These are phyloP conservation scores for Diadegma fenestrale DNA, from an alignment of 2,888 invertebrate genomes.

Conservation along the genomic window DNA sequence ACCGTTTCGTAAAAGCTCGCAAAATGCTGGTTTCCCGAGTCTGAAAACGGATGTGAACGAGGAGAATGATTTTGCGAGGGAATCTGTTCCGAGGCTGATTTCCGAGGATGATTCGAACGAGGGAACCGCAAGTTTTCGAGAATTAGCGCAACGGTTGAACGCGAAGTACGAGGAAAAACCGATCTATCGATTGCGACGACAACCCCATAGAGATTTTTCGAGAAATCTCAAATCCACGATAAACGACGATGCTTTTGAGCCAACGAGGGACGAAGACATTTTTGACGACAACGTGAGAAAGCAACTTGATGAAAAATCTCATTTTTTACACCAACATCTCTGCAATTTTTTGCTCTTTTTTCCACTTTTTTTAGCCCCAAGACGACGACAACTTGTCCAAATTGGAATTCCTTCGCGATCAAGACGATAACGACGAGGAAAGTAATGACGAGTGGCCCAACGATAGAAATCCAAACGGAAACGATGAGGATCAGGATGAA, in stretches of 20 bases:
- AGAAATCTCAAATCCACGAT: constrained; percentile 25
- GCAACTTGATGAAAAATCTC: constrained; percentile 16
- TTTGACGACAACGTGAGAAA: background rate
- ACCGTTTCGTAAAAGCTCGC: constrained; percentile 40
- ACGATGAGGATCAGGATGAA: constrained; percentile 31
- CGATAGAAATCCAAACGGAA: constrained; percentile 22
- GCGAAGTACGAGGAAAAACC: constrained; percentile 47
- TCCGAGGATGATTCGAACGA: constrained; percentile 51
- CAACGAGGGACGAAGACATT: constrained; percentile 11
- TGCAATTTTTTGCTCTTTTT: constrained; percentile 37
- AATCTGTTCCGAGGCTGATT: constrained; percentile 25
- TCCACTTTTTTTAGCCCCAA: background rate
- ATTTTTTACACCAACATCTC: constrained; percentile 19
- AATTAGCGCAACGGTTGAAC: constrained; percentile 50
- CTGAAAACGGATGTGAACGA: constrained; percentile 54
- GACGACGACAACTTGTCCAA: constrained; percentile 15
- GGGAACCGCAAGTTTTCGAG: constrained; percentile 50
- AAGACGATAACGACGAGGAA: constrained; percentile 12
- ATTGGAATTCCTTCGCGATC: constrained; percentile 56
- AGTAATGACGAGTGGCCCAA: background rate
- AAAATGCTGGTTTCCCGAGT: constrained; percentile 39
- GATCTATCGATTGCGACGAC: constrained; percentile 65
- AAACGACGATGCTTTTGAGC: constrained; percentile 14
- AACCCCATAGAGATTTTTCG: constrained; percentile 45
- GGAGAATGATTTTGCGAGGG: constrained; percentile 43